Percentiles rank a stretch among this genome's conserved stretches.
Conservation (phyloP, 2,113 vertebrate species). For the Epinephelus lanceolatus region DNA sequence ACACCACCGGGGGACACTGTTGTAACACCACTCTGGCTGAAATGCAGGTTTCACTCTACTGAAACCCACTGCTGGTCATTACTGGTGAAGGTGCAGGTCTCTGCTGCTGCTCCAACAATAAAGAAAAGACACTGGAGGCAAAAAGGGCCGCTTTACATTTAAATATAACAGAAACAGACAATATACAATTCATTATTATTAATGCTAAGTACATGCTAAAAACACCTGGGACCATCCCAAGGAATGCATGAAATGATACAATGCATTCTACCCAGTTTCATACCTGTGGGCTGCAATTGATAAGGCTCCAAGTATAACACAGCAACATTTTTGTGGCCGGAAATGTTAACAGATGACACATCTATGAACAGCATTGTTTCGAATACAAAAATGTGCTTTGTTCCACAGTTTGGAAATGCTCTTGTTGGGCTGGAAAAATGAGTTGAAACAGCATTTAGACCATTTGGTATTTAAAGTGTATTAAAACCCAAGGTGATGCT, state of each 20-base stretch:
- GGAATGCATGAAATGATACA: too few species aligned
- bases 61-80: neutral
- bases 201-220: neutral
- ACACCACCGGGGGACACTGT: slow-evolving; percentile 74
- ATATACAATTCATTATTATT: neutral
- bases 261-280: neutral
- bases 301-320: neutral
- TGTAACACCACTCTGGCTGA: slow-evolving; percentile 33
- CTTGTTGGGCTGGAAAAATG: neutral
- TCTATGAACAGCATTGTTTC: neutral
- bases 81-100: neutral
- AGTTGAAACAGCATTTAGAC: neutral
- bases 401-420: neutral
- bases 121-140: neutral
- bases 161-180: neutral
- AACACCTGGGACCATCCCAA: neutral
- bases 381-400: neutral
- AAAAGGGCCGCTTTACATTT: neutral
- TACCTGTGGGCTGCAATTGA: neutral
- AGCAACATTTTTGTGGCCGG: neutral
- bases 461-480: rapidly evolving
- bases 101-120: neutral
- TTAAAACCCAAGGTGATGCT: neutral
- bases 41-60: neutral
- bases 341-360: neutral